phyloP scores from a whole-genome alignment of 2,113 vertebrate genomes.

The Toxotes jaculatrix region DNA sequence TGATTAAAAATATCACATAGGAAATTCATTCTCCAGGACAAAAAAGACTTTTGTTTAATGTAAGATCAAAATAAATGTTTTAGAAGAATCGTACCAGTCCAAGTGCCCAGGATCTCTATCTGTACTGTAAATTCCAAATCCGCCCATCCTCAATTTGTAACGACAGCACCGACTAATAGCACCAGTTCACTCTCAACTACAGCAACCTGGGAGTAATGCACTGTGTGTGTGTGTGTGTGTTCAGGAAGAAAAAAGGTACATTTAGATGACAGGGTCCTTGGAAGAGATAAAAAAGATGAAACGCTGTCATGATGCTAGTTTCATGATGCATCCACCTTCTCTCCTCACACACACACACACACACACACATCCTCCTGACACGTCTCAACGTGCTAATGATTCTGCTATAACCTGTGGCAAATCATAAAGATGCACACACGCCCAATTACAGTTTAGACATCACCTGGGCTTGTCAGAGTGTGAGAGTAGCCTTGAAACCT shows the following conservation, averaged over 20 bases:
- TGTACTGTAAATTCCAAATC: too few species aligned
- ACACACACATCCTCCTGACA: neutral
- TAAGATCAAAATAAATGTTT: too few species aligned
- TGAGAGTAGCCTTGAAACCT: too few species aligned
- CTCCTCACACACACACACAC: too few species aligned
- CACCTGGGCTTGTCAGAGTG: neutral
- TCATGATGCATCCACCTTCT: too few species aligned
- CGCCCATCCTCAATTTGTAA: neutral
- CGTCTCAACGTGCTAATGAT: slow-evolving; percentile 1
- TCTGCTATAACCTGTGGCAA: slow-evolving; percentile 1
- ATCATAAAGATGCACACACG: neutral
- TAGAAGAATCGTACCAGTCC: too few species aligned
- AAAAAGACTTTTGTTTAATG: neutral
- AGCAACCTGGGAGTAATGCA: too few species aligned
- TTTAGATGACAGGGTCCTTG: neutral
- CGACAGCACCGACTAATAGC: too few species aligned
- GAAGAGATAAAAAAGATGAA: slow-evolving; percentile 2
- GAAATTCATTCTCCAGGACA: neutral
- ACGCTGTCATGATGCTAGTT: neutral
- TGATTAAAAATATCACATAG: neutral
- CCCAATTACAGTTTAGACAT: neutral
- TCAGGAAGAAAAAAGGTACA: too few species aligned
- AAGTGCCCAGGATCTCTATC: too few species aligned
- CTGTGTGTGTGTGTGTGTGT: too few species aligned
- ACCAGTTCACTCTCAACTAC: too few species aligned